A percentile compares a stretch with the other conserved stretches of the same genome.
Evolutionary conservation across 2,888 invertebrate species (phyloP).

Genomic region (Drosophila prostipennis): DNA sequence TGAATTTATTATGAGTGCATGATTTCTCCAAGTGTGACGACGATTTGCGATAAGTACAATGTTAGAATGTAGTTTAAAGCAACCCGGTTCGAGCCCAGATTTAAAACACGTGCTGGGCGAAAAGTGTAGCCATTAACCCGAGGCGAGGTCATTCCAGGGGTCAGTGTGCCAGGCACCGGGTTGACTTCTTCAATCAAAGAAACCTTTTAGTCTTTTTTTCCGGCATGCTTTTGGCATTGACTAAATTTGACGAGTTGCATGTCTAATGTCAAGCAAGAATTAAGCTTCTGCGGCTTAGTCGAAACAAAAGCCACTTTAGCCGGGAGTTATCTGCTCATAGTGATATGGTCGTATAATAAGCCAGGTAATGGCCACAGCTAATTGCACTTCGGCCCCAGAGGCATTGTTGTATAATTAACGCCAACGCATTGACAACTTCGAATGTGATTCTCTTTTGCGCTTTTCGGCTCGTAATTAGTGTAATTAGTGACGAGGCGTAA

Average conservation of each 20-base stretch:
- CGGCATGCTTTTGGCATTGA: conserved; percentile 37
- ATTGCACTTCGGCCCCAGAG: conserved; percentile 43
- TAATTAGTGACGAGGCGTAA: conserved; percentile 61
- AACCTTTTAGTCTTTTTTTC: conserved; percentile 19
- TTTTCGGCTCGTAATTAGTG: conserved; percentile 52
- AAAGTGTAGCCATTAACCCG: conserved; percentile 13
- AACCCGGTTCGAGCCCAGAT: neutral
- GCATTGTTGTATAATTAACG: conserved; percentile 60
- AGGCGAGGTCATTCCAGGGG: conserved; percentile 13
- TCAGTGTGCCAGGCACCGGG: conserved; percentile 32
- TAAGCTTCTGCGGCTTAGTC: conserved; percentile 8
- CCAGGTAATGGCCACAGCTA: conserved; percentile 37
- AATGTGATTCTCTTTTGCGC: conserved; percentile 25
- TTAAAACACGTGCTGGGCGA: conserved; percentile 5
- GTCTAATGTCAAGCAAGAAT: conserved; percentile 33
- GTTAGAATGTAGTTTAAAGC: neutral
- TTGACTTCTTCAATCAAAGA: conserved; percentile 15
- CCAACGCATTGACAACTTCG: conserved; percentile 52
- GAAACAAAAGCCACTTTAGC: conserved; percentile 37
- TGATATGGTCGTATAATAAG: conserved; percentile 35
- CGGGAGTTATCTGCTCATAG: conserved; percentile 25
- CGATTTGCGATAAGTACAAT: conserved; percentile 10
- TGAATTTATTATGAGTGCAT: neutral
- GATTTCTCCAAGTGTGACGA: conserved; percentile 1
- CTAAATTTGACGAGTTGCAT: conserved; percentile 38